Conservation (phyloP, 2,113 vertebrate genomes). For the Nerophis lumbriciformis region DNA sequence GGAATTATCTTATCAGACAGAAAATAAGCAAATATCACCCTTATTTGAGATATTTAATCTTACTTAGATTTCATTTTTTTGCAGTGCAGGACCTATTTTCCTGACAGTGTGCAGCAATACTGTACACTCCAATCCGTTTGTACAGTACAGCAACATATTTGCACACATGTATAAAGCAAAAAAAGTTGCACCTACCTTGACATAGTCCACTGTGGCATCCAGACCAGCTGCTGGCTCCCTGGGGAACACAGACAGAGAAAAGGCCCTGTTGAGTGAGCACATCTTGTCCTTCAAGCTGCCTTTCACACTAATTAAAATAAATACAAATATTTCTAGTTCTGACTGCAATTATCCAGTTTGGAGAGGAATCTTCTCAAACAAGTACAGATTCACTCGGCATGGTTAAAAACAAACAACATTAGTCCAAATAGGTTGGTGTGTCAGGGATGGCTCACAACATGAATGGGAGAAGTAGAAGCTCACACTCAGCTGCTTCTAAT, state of each 20-base stretch:
- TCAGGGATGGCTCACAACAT: not conserved
- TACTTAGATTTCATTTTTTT: too few species aligned
- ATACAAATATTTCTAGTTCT: not conserved
- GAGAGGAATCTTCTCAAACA: slow-evolving; percentile 16
- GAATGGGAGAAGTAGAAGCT: not conserved
- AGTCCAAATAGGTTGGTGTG: not conserved
- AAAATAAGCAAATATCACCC: too few species aligned
- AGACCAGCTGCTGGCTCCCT: slow-evolving; percentile 50
- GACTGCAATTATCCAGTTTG: slow-evolving; percentile 1
- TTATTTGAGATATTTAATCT: too few species aligned
- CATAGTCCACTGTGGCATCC: slow-evolving; percentile 60
- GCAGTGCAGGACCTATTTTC: not conserved
- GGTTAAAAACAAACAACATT: not conserved
- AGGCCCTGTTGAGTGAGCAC: slow-evolving; percentile 64
- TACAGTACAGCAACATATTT: not conserved
- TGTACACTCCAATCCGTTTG: not conserved
- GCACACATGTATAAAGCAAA: too few species aligned
- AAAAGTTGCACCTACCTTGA: slow-evolving; percentile 54
- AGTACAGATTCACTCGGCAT: not conserved
- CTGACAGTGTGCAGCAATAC: not conserved
- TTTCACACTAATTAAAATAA: not conserved
- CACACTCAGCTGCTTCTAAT: slow-evolving; percentile 13
- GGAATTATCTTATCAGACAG: too few species aligned
- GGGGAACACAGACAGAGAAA: slow-evolving; percentile 68
- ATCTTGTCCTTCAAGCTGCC: slow-evolving; percentile 26